These are phyloP conservation scores for Parochlus steinenii DNA, from an alignment of 2,888 invertebrate genomes.

Conservation along the genomic window DNA sequence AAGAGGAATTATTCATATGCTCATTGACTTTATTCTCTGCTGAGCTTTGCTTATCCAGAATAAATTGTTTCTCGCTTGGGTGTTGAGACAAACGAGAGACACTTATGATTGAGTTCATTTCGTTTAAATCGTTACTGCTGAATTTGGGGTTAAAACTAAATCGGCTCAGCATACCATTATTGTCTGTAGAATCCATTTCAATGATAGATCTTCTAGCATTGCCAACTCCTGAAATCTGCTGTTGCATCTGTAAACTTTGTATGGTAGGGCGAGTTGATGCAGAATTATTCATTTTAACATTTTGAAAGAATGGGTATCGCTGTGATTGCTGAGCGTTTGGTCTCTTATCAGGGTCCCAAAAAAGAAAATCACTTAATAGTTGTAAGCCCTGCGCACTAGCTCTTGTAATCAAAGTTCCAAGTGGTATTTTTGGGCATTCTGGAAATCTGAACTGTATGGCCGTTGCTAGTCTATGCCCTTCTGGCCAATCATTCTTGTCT, in stretches of 20 bases:
- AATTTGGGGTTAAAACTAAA: constrained; percentile 4
- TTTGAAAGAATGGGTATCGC: constrained; percentile 40
- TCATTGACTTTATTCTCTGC: too few species aligned
- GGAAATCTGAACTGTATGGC: constrained; percentile 95
- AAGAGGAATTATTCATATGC: too few species aligned
- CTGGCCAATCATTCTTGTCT: constrained; percentile 83
- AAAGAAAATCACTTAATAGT: constrained; percentile 69
- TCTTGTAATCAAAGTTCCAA: constrained; percentile 64
- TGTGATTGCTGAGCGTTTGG: constrained; percentile 81
- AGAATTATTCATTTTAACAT: constrained; percentile 19
- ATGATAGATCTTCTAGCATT: constrained; percentile 2
- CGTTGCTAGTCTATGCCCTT: constrained; percentile 82
- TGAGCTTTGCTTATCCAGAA: too few species aligned
- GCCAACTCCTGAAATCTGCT: not conserved
- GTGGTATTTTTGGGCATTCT: constrained; percentile 62
- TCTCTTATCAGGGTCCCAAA: constrained; percentile 83
- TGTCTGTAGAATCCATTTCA: constrained; percentile 8
- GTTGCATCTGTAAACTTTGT: constrained; percentile 3
- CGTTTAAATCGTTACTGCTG: constrained; percentile 5
- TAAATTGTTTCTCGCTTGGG: too few species aligned
- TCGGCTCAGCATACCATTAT: constrained; percentile 1
- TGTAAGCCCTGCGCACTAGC: constrained; percentile 69
- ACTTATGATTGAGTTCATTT: constrained; percentile 5
- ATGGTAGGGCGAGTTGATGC: constrained; percentile 17
- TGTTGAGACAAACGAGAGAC: constrained; percentile 2